Evolutionary conservation across 2,797 vertebrate genomes (phyloP).

Genomic region (Rhabdomys pumilio): DNA sequence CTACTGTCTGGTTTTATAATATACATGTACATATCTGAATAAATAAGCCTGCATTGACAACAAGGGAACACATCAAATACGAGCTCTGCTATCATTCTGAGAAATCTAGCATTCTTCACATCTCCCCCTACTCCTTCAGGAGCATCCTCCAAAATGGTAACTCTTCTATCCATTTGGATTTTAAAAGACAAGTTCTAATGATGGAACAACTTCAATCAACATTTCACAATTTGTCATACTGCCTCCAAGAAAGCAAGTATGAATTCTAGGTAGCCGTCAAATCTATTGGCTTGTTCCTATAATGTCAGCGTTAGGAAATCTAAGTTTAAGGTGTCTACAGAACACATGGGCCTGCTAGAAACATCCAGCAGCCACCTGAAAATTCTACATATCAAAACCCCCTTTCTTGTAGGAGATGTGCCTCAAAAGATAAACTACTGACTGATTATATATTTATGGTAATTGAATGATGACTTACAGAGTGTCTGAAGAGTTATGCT

Average conservation of each 20-base stretch:
- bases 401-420: background rate
- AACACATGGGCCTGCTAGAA: constrained; percentile 44
- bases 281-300: constrained; percentile 1
- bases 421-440: constrained; percentile 37
- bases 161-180: background rate
- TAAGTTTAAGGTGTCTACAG: constrained; percentile 20
- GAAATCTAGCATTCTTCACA: background rate
- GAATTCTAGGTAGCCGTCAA: constrained; percentile 19
- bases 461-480: constrained; percentile 64
- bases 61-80: background rate
- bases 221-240: constrained; percentile 3
- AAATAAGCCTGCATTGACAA: background rate
- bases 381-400: constrained; percentile 38
- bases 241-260: constrained; percentile 9
- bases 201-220: constrained; percentile 30
- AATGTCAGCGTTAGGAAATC: constrained; percentile 4
- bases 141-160: background rate
- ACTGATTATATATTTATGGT: constrained; percentile 41
- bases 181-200: constrained; percentile 43
- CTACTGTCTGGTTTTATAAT: background rate
- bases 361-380: background rate
- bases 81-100: background rate
- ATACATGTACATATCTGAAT: background rate
- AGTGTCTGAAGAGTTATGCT: constrained; percentile 24
- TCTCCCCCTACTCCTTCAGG: background rate